These are phyloP conservation scores for Hydrocynus forskahlii DNA, from an alignment of 2,797 vertebrate genomes.

Conservation along the genomic window DNA sequence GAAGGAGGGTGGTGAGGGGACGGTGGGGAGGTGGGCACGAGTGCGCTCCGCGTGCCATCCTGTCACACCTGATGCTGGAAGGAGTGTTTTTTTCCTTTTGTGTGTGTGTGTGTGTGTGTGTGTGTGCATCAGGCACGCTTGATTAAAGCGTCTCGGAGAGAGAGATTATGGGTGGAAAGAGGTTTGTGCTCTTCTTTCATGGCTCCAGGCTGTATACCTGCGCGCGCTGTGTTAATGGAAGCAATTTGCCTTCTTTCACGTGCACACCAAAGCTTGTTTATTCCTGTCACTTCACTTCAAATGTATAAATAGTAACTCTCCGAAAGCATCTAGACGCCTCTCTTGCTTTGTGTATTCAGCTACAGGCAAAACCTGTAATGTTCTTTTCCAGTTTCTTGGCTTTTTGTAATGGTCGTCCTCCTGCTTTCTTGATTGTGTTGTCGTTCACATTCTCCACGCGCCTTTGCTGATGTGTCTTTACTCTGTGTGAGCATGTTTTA, in stretches of 20 bases:
- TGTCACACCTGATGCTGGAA: constrained; percentile 77
- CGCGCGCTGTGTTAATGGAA: neutral
- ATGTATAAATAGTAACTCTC: no score
- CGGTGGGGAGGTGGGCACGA: constrained; percentile 61
- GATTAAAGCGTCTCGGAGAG: neutral
- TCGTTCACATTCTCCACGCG: no score
- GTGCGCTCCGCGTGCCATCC: constrained; percentile 73
- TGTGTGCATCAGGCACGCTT: neutral
- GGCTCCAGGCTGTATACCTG: neutral
- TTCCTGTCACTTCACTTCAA: neutral
- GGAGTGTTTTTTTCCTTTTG: constrained; percentile 65
- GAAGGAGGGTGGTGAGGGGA: constrained; percentile 37
- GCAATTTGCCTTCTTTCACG: neutral
- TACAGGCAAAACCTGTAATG: no score
- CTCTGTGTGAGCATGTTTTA: no score
- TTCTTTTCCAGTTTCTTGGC: no score
- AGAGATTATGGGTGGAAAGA: neutral
- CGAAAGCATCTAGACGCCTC: no score
- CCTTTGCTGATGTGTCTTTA: no score
- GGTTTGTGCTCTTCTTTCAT: neutral
- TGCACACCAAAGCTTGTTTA: neutral
- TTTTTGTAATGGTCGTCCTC: no score
- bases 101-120: constrained; percentile 21
- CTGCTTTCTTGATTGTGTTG: no score
- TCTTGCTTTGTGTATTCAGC: no score